Percentiles rank a stretch among this genome's conserved stretches.
Evolutionary conservation across 2,797 vertebrate species (phyloP).

Genomic region (Rhabdophis nuchalis): DNA sequence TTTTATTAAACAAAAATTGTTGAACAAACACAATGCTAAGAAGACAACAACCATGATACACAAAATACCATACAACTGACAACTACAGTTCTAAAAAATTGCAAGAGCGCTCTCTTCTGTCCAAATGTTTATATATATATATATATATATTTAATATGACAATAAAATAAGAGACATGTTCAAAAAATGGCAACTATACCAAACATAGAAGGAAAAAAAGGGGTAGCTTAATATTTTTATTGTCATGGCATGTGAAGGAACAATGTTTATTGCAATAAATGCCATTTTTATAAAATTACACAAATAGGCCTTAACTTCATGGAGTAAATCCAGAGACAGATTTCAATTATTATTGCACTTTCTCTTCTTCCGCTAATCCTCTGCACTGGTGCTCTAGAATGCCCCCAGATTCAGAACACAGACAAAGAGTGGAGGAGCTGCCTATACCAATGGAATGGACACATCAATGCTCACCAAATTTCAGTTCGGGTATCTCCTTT

Average conservation of each 20-base stretch:
- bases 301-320: background rate
- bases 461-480: background rate
- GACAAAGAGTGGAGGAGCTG: background rate
- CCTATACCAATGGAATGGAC: background rate
- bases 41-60: background rate
- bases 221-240: background rate
- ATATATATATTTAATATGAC: background rate
- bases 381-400: background rate
- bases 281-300: background rate
- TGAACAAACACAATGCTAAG: background rate
- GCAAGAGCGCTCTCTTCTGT: constrained; percentile 58
- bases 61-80: background rate
- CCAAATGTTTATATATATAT: background rate
- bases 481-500: background rate
- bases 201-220: background rate
- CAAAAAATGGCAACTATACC: background rate
- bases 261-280: background rate
- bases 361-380: background rate
- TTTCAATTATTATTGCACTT: background rate
- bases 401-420: background rate
- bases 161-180: background rate
- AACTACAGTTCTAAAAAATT: background rate
- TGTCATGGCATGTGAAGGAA: background rate
- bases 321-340: background rate
- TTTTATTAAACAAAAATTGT: background rate